These are phyloP conservation scores for Desoria tigrina DNA, from an alignment of 2,888 invertebrate species.

Conservation along the genomic window DNA sequence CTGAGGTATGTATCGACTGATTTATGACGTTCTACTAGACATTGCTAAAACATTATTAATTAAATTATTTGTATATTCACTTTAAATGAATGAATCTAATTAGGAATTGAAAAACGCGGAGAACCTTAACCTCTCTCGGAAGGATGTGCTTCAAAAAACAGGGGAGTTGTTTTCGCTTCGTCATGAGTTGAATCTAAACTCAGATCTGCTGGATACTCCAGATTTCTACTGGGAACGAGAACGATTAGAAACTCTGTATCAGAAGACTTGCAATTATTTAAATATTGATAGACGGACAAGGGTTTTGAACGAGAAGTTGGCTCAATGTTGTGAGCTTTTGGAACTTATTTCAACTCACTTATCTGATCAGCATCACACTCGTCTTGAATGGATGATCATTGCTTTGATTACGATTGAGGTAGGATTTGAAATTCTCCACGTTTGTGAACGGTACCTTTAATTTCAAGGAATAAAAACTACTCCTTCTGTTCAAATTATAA, in stretches of 20 bases:
- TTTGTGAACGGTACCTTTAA: slow-evolving; percentile 64
- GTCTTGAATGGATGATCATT: slow-evolving; percentile 97
- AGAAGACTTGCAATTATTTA: slow-evolving; percentile 79
- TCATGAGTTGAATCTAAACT: slow-evolving; percentile 87
- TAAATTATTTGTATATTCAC: too few species aligned
- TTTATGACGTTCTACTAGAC: too few species aligned
- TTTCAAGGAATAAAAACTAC: neutral
- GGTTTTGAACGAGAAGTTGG: slow-evolving; percentile 93
- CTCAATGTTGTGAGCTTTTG: slow-evolving; percentile 89
- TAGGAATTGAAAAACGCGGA: slow-evolving; percentile 73
- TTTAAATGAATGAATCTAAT: slow-evolving; percentile 23
- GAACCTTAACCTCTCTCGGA: slow-evolving; percentile 68
- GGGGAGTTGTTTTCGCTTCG: slow-evolving; percentile 87
- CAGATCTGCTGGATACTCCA: slow-evolving; percentile 89
- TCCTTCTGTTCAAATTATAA: too few species aligned
- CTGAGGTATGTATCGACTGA: slow-evolving; percentile 63
- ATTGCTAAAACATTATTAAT: too few species aligned
- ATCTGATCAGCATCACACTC: slow-evolving; percentile 86
- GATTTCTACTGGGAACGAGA: slow-evolving; percentile 99
- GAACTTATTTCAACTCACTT: slow-evolving; percentile 85
- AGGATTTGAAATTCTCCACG: slow-evolving; percentile 77
- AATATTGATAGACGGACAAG: slow-evolving; percentile 79
- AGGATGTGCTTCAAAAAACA: slow-evolving; percentile 73
- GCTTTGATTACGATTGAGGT: slow-evolving; percentile 93
- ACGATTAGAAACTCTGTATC: slow-evolving; percentile 79